Evolutionary conservation across 2,113 vertebrate species (phyloP).

Genomic region (Chloroceryle aenea): DNA sequence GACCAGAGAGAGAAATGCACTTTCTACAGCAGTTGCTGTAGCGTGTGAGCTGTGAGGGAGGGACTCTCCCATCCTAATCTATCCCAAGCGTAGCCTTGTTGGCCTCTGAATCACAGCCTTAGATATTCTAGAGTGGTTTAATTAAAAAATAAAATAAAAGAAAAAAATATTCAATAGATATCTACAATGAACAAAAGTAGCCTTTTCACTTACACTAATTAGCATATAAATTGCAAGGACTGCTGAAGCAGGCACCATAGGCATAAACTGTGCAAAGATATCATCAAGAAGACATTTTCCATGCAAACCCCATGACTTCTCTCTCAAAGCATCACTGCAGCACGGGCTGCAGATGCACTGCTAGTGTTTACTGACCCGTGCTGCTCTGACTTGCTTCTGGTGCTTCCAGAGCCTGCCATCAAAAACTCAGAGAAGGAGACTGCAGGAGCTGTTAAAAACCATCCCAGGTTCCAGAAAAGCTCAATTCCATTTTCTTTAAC

Average conservation of each 20-base stretch:
- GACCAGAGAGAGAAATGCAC: neutral
- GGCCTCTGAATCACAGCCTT: neutral
- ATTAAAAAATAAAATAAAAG: neutral
- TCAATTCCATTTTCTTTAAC: neutral
- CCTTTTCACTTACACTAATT: conserved; percentile 10
- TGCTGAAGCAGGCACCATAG: neutral
- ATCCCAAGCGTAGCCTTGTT: neutral
- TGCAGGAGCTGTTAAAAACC: neutral
- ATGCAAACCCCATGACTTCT: neutral
- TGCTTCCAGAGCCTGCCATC: neutral
- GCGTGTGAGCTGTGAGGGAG: neutral
- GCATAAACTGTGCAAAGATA: neutral
- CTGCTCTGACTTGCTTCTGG: neutral
- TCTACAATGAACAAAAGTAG: neutral
- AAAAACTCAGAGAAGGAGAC: neutral
- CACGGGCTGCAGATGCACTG: neutral
- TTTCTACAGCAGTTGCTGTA: neutral
- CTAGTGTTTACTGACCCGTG: neutral
- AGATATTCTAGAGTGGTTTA: neutral
- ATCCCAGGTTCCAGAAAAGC: neutral
- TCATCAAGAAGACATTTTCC: conserved; percentile 24
- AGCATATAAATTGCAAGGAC: conserved; percentile 40
- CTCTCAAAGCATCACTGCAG: neutral
- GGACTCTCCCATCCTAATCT: neutral
- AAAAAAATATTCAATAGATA: neutral